Percentiles rank a stretch among this genome's conserved stretches.
Conservation (phyloP, 2,797 vertebrate genomes). For the Cercopithecus petaurista region DNA sequence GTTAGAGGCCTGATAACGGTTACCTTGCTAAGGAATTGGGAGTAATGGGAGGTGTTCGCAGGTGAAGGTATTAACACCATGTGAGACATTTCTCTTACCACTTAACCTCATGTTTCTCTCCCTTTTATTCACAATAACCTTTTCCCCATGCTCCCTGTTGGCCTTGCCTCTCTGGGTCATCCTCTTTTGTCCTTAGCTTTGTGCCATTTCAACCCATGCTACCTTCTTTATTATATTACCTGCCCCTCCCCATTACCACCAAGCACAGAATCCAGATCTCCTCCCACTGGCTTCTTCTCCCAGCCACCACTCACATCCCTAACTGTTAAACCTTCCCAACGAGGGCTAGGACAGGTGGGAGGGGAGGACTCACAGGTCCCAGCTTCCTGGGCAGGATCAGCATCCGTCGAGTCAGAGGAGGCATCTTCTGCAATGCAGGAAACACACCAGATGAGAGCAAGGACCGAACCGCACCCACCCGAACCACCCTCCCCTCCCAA, state of each 20-base stretch:
- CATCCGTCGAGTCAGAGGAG: fast-evolving
- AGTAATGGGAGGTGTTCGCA: not conserved
- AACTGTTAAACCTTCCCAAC: not conserved
- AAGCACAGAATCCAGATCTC: not conserved
- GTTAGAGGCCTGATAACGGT: not conserved
- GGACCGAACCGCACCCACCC: not conserved
- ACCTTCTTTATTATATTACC: not conserved
- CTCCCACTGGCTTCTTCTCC: not conserved
- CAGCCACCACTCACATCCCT: not conserved
- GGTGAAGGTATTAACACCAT: not conserved
- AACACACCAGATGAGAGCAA: not conserved
- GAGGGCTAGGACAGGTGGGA: not conserved
- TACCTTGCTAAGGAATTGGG: not conserved
- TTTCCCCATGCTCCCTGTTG: not conserved
- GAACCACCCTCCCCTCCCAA: not conserved
- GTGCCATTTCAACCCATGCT: not conserved
- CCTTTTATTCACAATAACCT: not conserved
- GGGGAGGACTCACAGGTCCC: not conserved
- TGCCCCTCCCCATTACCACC: not conserved
- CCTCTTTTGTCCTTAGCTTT: not conserved
- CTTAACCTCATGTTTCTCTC: not conserved
- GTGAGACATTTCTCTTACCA: not conserved
- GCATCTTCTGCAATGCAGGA: not conserved
- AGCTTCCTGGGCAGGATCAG: fast-evolving
- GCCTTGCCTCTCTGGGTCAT: not conserved